Base-by-base conservation (phyloP, 1,140 invertebrate genomes). In the Ceratina australensis region DNA sequence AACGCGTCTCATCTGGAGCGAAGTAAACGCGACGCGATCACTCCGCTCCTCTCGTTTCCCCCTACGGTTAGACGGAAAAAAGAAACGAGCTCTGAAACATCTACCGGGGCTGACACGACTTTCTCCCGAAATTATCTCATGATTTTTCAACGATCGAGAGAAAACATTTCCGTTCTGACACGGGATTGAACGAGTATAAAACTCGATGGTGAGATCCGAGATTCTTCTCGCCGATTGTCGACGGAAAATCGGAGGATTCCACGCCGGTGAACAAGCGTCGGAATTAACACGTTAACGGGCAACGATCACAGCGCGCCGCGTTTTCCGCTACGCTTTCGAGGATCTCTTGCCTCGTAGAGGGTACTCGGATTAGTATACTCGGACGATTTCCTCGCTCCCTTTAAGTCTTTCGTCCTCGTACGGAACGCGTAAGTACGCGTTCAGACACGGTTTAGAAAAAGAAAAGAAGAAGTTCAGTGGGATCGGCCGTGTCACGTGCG, bases 1-100 rank as follows among this genome's bases (percentile, higher is more conserved):
- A 28, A 28, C 82, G 64, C 69, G 75, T 72, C 50, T 65, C 71
- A 79, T 79, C 69, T 73, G 68, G 68, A 74, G 42, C 60, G n/a
- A 28, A 47, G 61, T 67, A 72, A 42, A 72, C 73, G 33, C 20
- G 63, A 63, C 75, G 54, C 28, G 54, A 72, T 42, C 59, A 18
- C 15, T 47, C 50, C 28, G 33, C 47, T 50, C 42, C 54, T 76
- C 22, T 60, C 47, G 33, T 42, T 68, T 42, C 15, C 15, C 16
- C 26, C 42, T 52, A 60, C 65, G 65, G 3, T 42, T 10, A 0
- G 33, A 42, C 33, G 5, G 33, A 42, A 10, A 0, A 42, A 10
- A 42, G 33, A 10, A 42, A 42, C 33, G 33, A 42, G 33, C 33
- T 8, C 33, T 10, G 33, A 42, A 42, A 42, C 10, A 42, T 3